Evolutionary conservation across 2,113 vertebrate genomes (phyloP).

Genomic region (Nothoprocta pentlandii): DNA sequence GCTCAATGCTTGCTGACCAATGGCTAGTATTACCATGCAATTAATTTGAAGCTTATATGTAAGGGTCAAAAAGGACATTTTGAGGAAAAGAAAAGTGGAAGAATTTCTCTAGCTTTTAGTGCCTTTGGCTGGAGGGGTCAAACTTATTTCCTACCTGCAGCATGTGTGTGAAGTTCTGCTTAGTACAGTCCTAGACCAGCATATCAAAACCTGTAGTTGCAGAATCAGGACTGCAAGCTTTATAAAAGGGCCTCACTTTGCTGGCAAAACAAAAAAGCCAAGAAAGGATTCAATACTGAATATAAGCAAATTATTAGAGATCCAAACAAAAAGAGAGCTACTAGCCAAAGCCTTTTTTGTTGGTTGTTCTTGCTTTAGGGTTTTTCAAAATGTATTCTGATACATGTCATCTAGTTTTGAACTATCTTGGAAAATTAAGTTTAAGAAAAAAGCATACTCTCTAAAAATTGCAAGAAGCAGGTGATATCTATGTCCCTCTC

Average conservation of each 20-base stretch:
- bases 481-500: background rate
- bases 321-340: background rate
- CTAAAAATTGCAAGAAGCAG: background rate
- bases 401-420: background rate
- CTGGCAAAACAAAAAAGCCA: background rate
- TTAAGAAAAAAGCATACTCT: background rate
- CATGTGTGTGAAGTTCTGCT: background rate
- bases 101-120: background rate
- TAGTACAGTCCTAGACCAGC: fast-evolving
- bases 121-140: background rate
- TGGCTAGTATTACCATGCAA: background rate
- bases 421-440: background rate
- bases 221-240: background rate
- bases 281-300: background rate
- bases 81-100: background rate
- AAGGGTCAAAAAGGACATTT: background rate
- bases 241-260: background rate
- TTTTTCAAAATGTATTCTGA: background rate
- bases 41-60: background rate
- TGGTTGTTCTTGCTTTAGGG: background rate
- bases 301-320: background rate
- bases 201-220: background rate
- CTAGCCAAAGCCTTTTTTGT: background rate
- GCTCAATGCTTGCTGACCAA: background rate
- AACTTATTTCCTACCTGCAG: background rate